phyloP scores from a whole-genome alignment of 2,888 invertebrate species.

The Megamerina dolium region DNA sequence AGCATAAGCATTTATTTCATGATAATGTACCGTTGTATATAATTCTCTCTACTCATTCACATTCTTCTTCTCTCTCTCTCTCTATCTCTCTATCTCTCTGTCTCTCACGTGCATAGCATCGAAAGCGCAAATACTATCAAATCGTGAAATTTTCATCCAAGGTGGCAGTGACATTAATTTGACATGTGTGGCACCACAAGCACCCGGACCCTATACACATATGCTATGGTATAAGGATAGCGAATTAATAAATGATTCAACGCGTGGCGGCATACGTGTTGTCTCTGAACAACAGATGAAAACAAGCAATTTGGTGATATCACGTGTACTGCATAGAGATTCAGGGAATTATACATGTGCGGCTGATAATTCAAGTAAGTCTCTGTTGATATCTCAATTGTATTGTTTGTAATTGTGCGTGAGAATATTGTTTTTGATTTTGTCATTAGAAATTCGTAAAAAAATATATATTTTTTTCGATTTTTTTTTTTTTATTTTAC shows the following conservation, averaged over 20 bases:
- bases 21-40: too few species aligned
- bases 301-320: slow-evolving; percentile 78
- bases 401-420: too few species aligned
- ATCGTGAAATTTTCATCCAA: slow-evolving; percentile 79
- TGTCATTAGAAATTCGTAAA: too few species aligned
- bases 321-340: slow-evolving; percentile 57
- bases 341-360: slow-evolving; percentile 84
- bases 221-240: slow-evolving; percentile 83
- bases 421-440: not conserved
- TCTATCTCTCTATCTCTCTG: not conserved
- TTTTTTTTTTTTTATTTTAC: slow-evolving; percentile 51
- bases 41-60: too few species aligned
- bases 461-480: too few species aligned
- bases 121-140: slow-evolving; percentile 80
- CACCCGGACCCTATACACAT: slow-evolving; percentile 60
- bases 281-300: slow-evolving; percentile 81
- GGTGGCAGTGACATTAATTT: slow-evolving; percentile 89
- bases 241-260: slow-evolving; percentile 77
- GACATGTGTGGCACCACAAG: slow-evolving; percentile 77
- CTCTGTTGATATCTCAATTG: not conserved
- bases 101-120: slow-evolving; percentile 59
- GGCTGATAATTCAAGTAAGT: slow-evolving; percentile 69
- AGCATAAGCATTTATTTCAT: too few species aligned
- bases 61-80: not conserved
- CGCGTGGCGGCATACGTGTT: slow-evolving; percentile 77